Conservation (phyloP, 2,888 invertebrate species). For the Aquatica leii region DNA sequence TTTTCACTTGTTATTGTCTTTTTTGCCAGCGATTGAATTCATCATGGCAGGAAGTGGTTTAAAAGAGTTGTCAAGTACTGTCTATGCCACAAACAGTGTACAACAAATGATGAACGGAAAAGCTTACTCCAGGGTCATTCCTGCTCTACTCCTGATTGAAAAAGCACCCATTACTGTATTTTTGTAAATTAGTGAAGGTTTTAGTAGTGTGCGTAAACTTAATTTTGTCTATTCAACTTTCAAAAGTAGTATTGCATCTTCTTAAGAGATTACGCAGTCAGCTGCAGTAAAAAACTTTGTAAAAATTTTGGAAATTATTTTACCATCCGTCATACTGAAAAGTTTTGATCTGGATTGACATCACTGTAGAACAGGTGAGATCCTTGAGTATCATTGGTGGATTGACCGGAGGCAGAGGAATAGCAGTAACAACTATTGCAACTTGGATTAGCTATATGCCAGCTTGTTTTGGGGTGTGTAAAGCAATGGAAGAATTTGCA, state of each 20-base stretch:
- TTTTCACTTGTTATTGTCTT: slow-evolving; percentile 53
- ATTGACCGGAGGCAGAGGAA: slow-evolving; percentile 19
- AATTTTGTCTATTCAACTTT: slow-evolving; percentile 39
- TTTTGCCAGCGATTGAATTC: no score
- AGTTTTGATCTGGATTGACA: slow-evolving; percentile 6
- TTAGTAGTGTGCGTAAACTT: slow-evolving; percentile 42
- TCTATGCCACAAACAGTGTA: slow-evolving; percentile 44
- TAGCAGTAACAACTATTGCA: slow-evolving; percentile 1
- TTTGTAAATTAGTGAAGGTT: slow-evolving; percentile 41
- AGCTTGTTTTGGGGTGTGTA: slow-evolving; percentile 6
- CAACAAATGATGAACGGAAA: no score
- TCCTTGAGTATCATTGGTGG: slow-evolving; percentile 16
- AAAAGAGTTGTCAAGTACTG: slow-evolving; percentile 39
- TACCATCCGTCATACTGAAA: not conserved
- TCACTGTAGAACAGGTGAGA: slow-evolving; percentile 6
- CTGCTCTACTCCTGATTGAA: slow-evolving; percentile 47
- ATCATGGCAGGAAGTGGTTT: no score
- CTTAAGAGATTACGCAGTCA: slow-evolving; percentile 50
- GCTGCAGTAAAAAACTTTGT: slow-evolving; percentile 43
- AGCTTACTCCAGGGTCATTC: slow-evolving; percentile 51
- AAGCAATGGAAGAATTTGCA: slow-evolving; percentile 43
- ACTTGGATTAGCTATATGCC: slow-evolving; percentile 6
- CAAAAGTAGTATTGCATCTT: slow-evolving; percentile 25
- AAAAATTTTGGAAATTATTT: not conserved
- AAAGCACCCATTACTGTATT: slow-evolving; percentile 47